Percentiles rank a stretch among this genome's conserved stretches.
These are phyloP conservation scores for Cynopterus sphinx DNA, from an alignment of 2,797 vertebrate genomes.

Conservation along the genomic window DNA sequence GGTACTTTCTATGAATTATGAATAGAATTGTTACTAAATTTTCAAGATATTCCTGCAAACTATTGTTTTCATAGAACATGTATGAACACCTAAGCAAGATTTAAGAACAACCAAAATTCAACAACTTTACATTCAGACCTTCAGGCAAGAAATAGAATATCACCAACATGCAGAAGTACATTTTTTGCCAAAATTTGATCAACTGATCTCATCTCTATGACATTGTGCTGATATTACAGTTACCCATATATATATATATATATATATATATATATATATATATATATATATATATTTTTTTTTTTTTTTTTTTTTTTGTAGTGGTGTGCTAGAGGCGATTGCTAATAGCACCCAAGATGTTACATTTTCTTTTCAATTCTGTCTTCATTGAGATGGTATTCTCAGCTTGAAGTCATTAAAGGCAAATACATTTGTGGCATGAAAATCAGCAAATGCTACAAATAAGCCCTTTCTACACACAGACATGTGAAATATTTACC, in stretches of 20 bases:
- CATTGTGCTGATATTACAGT: background rate
- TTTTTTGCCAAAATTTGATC: background rate
- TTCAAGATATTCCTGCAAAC: background rate
- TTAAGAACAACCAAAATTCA: background rate
- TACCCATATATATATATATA: background rate
- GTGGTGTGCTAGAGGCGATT: background rate
- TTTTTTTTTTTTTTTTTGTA: background rate
- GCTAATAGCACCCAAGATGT: background rate
- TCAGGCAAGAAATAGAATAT: background rate
- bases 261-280: background rate
- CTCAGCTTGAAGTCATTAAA: background rate
- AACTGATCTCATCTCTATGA: background rate
- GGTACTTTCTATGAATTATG: background rate
- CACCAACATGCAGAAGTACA: background rate
- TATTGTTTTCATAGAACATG: background rate
- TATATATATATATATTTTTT: background rate
- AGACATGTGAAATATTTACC: background rate
- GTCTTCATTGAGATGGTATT: background rate
- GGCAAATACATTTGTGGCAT: background rate
- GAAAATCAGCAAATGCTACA: background rate
- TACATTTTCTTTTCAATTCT: background rate
- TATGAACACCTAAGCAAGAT: background rate
- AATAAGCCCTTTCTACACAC: background rate
- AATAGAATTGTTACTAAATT: background rate
- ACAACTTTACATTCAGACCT: background rate